These are phyloP conservation scores for Synergus japonicus DNA, from an alignment of 2,888 invertebrate species.

Conservation along the genomic window DNA sequence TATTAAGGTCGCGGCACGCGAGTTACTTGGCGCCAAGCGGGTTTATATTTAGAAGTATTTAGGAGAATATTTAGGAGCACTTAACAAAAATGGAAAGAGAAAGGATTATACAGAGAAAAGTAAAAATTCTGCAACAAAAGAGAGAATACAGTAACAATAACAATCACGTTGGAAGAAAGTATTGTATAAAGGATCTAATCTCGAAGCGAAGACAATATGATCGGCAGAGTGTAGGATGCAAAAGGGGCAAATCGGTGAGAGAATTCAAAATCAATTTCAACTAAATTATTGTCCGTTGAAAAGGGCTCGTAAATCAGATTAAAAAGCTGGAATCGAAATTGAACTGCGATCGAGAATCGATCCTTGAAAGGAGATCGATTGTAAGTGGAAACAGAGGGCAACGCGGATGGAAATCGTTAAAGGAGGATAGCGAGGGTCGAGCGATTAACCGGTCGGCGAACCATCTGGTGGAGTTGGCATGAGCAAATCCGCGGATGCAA, in stretches of 20 bases:
- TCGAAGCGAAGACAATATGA: conserved; percentile 21
- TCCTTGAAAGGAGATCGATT: conserved; percentile 35
- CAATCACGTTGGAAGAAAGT: background rate
- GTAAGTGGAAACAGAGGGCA: conserved; percentile 28
- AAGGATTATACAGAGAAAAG: background rate
- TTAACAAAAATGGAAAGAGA: background rate
- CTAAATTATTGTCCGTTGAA: conserved; percentile 26
- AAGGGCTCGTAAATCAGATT: conserved; percentile 8
- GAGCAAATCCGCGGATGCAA: conserved; percentile 60
- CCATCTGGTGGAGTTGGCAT: conserved; percentile 51
- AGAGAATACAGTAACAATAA: background rate
- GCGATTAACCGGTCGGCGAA: conserved; percentile 56
- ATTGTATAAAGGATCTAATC: background rate
- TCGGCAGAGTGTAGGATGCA: background rate
- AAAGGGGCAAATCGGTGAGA: background rate
- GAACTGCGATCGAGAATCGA: conserved; percentile 28
- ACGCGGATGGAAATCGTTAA: conserved; percentile 39
- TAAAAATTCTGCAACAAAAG: background rate
- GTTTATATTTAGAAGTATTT: conserved; percentile 32
- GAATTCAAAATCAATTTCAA: conserved; percentile 15
- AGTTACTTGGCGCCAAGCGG: conserved; percentile 54
- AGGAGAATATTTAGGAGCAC: conserved; percentile 44
- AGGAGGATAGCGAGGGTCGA: conserved; percentile 40
- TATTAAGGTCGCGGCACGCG: conserved; percentile 57
- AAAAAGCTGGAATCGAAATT: conserved; percentile 16